These are phyloP conservation scores for Philaethria dido DNA, from an alignment of 2,888 invertebrate species.

Conservation along the genomic window DNA sequence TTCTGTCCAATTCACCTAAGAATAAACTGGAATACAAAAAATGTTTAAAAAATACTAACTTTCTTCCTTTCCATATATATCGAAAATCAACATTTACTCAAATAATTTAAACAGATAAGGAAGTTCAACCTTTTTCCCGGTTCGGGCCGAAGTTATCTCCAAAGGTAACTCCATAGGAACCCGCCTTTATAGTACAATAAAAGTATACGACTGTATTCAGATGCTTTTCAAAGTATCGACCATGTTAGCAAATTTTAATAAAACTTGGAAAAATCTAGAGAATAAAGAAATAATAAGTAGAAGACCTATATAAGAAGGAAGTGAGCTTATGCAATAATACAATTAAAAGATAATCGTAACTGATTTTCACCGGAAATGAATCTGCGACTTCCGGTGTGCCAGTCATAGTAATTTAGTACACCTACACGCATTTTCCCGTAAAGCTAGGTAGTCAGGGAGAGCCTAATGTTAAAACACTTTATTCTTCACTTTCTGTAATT, in stretches of 20 bases:
- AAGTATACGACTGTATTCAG: conserved; percentile 11
- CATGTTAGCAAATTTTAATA: neutral
- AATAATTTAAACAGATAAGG: neutral
- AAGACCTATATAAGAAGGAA: neutral
- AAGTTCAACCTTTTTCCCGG: neutral
- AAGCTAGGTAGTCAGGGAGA: no score
- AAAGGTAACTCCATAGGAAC: neutral
- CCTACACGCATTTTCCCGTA: no score
- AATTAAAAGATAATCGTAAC: neutral
- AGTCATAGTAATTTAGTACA: no score
- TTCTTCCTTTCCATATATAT: neutral
- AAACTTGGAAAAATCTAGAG: neutral
- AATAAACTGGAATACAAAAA: no score
- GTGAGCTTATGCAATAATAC: neutral
- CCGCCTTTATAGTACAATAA: neutral
- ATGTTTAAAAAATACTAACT: neutral
- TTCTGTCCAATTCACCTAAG: no score
- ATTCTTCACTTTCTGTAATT: no score
- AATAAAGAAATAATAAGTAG: neutral
- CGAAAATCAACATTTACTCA: neutral
- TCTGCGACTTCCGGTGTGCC: neutral
- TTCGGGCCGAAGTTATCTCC: neutral
- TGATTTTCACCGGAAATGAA: neutral
- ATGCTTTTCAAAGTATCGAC: neutral
- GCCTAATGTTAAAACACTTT: no score